Evolutionary conservation across 2,888 invertebrate genomes (phyloP), one percentile per base, ranked within the genome.

Genomic region (Stenolophus ochropezus): DNA sequence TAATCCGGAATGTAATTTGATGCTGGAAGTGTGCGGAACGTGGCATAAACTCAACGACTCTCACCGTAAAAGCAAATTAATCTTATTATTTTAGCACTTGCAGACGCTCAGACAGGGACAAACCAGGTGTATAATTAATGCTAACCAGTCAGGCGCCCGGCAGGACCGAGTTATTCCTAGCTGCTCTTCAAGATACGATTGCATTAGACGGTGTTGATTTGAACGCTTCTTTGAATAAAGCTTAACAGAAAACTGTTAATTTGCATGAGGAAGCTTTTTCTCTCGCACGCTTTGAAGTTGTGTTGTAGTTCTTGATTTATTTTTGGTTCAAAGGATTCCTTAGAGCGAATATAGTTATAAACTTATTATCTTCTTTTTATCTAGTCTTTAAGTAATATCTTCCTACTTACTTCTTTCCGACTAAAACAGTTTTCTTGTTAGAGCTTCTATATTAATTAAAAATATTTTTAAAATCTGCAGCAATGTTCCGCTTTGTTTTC

Each of bases 1-100:
- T 78, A 78, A 78, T 78, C 65, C 65, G 23, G 21, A 42, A 65
- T 65, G 78, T 78, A 65, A 78, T 78, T 49, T 78, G 16, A 65
- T 42, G 61, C 6, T 25, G 51, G 23, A 49, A 78, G 16, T 61
- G 23, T 23, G 58, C 56, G 76, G 23, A 53, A 23, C 25, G 20
- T 51, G n/a, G 75, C 53, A 53, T 58, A 58, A 56, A 78, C 61
- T 78, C 20, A 49, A 20, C 53, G 69, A 11, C 69, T 23, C 51
- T 51, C 71, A 51, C 53, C 79, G 61, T 79, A 79, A 79, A 79
- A 79, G 79, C 79, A 79, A 79, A 79, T 79, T 79, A 79, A 79
- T 79, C 79, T 79, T 79, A 79, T 79, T 79, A 79, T 79, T 79
- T 79, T 65, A 79, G 79, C 79, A 79, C 79, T 79, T 79, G 71